Conservation (phyloP, 30 jellyfish, hydroid and myxozoan genomes). For the Cassiopea xamachana region DNA sequence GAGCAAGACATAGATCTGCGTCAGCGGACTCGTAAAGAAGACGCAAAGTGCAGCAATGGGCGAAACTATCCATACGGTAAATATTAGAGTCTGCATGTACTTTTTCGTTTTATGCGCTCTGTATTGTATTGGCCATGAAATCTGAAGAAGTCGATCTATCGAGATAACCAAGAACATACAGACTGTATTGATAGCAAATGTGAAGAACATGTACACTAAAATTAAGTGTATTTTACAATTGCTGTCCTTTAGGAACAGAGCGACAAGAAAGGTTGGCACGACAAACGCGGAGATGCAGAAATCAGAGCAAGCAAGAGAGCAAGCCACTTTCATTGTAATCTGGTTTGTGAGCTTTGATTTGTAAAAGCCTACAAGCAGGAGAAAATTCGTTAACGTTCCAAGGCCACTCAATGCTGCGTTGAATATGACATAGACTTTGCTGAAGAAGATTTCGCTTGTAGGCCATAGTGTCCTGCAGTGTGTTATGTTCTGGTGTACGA, state of each 20-base stretch:
- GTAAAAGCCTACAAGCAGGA: conserved; percentile 42
- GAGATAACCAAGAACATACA: conserved; percentile 48
- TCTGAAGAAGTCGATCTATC: conserved; percentile 42
- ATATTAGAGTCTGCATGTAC: background rate
- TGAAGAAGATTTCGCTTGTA: conserved; percentile 25
- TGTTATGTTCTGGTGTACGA: conserved; percentile 43
- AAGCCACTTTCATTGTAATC: conserved; percentile 48
- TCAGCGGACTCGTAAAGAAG: conserved; percentile 25
- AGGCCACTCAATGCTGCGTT: conserved; percentile 6
- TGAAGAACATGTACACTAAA: conserved; percentile 6
- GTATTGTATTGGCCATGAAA: conserved; percentile 53
- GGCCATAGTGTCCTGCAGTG: conserved; percentile 71
- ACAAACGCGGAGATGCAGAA: conserved; percentile 42
- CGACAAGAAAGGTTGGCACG: conserved; percentile 9
- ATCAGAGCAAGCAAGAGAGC: conserved; percentile 56
- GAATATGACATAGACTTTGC: background rate
- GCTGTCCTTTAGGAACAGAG: background rate
- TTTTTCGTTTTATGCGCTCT: conserved; percentile 38
- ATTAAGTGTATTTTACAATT: conserved; percentile 14
- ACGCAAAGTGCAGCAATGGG: background rate
- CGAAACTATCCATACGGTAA: conserved; percentile 46
- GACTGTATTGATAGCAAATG: conserved; percentile 54
- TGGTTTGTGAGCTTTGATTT: conserved; percentile 54
- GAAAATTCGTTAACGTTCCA: conserved; percentile 22
- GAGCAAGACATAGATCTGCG: conserved; percentile 17